Evolutionary conservation across 2,797 vertebrate species (phyloP).

Genomic region (Onychomys leucogaster): DNA sequence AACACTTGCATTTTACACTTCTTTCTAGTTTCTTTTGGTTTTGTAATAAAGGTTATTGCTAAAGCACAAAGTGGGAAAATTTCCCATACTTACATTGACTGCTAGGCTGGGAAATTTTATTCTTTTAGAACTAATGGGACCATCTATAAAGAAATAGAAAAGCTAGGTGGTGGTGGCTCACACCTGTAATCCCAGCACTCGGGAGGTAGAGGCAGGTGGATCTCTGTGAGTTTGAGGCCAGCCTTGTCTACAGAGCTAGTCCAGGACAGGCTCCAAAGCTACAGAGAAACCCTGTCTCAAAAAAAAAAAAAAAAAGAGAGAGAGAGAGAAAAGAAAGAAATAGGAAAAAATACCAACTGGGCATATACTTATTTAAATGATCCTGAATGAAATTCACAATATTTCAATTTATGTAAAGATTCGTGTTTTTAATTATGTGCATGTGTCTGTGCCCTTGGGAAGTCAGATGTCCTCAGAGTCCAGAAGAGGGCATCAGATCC

Average conservation of each 20-base stretch:
- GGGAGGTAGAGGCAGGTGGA: too few species aligned
- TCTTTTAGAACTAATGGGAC: neutral
- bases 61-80: neutral
- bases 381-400: conserved; percentile 17
- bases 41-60: conserved; percentile 54
- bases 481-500: neutral
- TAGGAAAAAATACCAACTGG: conserved; percentile 38
- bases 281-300: too few species aligned
- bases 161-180: too few species aligned
- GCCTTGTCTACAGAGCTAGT: too few species aligned
- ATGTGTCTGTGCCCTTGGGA: neutral
- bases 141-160: conserved; percentile 19
- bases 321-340: too few species aligned
- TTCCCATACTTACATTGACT: conserved; percentile 1
- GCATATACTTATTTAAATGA: conserved; percentile 14
- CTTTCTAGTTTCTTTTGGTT: conserved; percentile 34
- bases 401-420: neutral
- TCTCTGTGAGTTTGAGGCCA: too few species aligned
- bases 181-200: too few species aligned
- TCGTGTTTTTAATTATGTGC: neutral
- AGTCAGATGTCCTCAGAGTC: neutral
- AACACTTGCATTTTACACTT: conserved; percentile 53
- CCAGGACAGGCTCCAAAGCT: too few species aligned
- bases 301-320: too few species aligned
- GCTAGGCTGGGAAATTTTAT: conserved; percentile 31